These are phyloP conservation scores for Archaeoteleia sp. DNA, from an alignment of 2,888 invertebrate species.

Conservation along the genomic window DNA sequence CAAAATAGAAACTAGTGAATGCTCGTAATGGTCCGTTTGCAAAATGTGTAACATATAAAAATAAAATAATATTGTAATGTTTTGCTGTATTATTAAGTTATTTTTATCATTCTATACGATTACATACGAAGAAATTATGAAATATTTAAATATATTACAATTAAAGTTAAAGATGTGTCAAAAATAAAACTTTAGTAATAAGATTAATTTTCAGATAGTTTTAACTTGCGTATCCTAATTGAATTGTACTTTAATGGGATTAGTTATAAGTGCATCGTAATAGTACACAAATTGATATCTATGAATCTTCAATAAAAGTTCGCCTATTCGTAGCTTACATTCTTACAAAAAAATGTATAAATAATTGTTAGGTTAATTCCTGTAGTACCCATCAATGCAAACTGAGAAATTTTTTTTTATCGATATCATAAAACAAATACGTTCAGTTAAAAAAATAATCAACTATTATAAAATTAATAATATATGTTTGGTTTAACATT, in stretches of 20 bases:
- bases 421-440: not conserved
- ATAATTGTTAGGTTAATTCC: not conserved
- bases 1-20: not conserved
- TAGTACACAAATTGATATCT: constrained; percentile 41
- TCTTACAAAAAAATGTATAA: constrained; percentile 19
- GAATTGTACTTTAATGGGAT: constrained; percentile 43
- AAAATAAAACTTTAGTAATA: constrained; percentile 3
- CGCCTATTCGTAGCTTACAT: constrained; percentile 30
- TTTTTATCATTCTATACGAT: constrained; percentile 5
- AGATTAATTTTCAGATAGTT: constrained; percentile 26
- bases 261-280: constrained; percentile 40
- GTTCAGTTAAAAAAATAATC: no score
- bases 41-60: constrained; percentile 2
- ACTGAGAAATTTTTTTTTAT: not conserved
- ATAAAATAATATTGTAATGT: constrained; percentile 5
- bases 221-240: constrained; percentile 41
- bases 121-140: constrained; percentile 7
- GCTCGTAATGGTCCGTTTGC: constrained; percentile 2
- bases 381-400: not conserved
- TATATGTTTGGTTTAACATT: no score
- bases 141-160: constrained; percentile 8
- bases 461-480: no score
- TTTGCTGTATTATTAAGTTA: constrained; percentile 6
- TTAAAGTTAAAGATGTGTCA: constrained; percentile 1
- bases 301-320: constrained; percentile 43